Evolutionary conservation across 1,140 invertebrate species (phyloP).

Genomic region (Danaus plexippus): DNA sequence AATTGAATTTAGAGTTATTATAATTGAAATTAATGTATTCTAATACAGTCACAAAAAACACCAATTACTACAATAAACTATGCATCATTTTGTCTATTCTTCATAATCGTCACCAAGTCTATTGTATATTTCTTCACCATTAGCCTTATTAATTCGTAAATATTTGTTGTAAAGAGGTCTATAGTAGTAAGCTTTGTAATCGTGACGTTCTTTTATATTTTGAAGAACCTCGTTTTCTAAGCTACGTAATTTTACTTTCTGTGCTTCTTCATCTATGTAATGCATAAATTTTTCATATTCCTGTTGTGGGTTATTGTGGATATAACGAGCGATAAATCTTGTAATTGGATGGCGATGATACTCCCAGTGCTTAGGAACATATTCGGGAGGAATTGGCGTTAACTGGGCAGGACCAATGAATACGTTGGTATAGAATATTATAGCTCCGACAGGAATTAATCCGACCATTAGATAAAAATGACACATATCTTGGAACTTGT

Average conservation of each 20-base stretch:
- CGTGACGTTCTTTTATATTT: conserved; percentile 80
- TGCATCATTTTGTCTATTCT: conserved; percentile 19
- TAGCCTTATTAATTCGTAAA: conserved; percentile 73
- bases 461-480: conserved; percentile 86
- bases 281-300: conserved; percentile 86
- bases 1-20: too few species aligned
- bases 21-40: background rate
- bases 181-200: conserved; percentile 89
- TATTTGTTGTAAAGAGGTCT: conserved; percentile 77
- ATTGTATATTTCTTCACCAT: conserved; percentile 69
- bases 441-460: conserved; percentile 77
- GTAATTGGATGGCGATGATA: conserved; percentile 87
- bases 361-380: conserved; percentile 87
- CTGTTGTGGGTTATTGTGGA: conserved; percentile 63
- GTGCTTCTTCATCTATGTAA: conserved; percentile 77
- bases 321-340: conserved; percentile 80
- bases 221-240: conserved; percentile 77
- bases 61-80: background rate
- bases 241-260: conserved; percentile 73
- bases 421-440: conserved; percentile 79
- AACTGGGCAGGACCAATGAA: conserved; percentile 88
- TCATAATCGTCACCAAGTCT: conserved; percentile 65
- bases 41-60: background rate
- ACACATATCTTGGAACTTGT: conserved; percentile 85
- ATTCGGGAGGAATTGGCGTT: conserved; percentile 84